Conservation (phyloP, 2,113 vertebrate genomes). For the Nycticebus coucang region DNA sequence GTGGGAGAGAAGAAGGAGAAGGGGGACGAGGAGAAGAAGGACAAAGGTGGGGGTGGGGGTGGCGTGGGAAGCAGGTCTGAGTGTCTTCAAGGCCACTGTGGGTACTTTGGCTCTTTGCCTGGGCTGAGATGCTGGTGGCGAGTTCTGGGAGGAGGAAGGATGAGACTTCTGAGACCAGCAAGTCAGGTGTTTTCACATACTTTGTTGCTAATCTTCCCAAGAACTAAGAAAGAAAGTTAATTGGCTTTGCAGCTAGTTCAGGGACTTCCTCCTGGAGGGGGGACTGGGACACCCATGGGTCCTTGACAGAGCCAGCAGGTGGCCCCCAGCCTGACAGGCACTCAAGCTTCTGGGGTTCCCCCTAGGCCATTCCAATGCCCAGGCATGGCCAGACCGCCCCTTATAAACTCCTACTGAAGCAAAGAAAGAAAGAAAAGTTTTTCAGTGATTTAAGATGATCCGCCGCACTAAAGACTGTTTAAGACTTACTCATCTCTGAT, state of each 20-base stretch:
- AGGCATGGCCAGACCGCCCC: accelerated
- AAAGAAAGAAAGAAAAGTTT: not conserved
- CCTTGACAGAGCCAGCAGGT: not conserved
- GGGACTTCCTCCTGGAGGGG: not conserved
- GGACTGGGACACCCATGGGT: not conserved
- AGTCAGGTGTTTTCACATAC: not conserved
- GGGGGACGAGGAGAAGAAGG: not conserved
- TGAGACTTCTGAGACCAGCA: not conserved
- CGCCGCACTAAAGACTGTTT: not conserved
- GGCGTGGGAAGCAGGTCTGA: not conserved
- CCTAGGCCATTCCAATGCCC: not conserved
- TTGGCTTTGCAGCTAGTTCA: not conserved
- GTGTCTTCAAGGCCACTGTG: not conserved
- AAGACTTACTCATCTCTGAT: not conserved
- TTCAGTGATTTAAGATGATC: not conserved
- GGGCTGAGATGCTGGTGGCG: not conserved
- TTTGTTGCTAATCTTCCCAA: not conserved
- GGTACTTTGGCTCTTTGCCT: not conserved
- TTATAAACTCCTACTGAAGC: not conserved
- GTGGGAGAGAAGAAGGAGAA: not conserved
- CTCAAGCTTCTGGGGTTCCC: not conserved
- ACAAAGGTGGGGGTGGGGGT: not conserved
- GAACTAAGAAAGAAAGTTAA: not conserved
- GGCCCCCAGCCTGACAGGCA: not conserved
- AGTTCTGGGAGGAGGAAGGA: not conserved